These are phyloP conservation scores for Euglossa dilemma DNA, from an alignment of 1,140 invertebrate genomes.

Conservation along the genomic window DNA sequence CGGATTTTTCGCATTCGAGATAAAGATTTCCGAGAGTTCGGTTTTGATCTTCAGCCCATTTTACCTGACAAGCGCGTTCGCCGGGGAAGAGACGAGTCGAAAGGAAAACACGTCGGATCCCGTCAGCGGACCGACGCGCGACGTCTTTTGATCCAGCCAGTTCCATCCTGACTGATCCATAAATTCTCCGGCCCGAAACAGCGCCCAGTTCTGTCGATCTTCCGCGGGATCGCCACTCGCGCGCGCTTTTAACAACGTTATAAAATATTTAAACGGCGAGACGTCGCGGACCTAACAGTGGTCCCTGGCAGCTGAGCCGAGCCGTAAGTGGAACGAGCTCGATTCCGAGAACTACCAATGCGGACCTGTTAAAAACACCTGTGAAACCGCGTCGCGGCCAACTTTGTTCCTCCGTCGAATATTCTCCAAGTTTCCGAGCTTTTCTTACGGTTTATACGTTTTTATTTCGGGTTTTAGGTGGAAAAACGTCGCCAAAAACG, in stretches of 20 bases:
- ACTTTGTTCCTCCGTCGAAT: not conserved
- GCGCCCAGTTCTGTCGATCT: not conserved
- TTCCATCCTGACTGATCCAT: not conserved
- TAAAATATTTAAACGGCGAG: not conserved
- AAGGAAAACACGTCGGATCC: not conserved
- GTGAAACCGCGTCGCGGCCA: not conserved
- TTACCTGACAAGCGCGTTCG: not conserved
- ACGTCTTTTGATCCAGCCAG: slow-evolving; percentile 4
- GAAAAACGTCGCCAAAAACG: too few species aligned
- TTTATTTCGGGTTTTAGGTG: too few species aligned
- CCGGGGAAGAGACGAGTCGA: not conserved
- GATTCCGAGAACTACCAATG: not conserved
- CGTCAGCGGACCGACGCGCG: not conserved
- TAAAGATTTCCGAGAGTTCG: not conserved
- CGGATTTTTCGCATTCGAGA: not conserved
- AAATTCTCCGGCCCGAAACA: not conserved
- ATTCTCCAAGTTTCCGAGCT: not conserved
- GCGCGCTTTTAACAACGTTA: not conserved
- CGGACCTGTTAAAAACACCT: not conserved
- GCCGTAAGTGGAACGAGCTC: not conserved
- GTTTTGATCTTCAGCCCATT: not conserved
- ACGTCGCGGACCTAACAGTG: not conserved
- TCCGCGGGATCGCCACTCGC: not conserved
- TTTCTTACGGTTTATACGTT: too few species aligned
- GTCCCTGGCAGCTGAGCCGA: not conserved